These are phyloP conservation scores for Byasa hedistus DNA, from an alignment of 2,888 invertebrate genomes.

Conservation along the genomic window DNA sequence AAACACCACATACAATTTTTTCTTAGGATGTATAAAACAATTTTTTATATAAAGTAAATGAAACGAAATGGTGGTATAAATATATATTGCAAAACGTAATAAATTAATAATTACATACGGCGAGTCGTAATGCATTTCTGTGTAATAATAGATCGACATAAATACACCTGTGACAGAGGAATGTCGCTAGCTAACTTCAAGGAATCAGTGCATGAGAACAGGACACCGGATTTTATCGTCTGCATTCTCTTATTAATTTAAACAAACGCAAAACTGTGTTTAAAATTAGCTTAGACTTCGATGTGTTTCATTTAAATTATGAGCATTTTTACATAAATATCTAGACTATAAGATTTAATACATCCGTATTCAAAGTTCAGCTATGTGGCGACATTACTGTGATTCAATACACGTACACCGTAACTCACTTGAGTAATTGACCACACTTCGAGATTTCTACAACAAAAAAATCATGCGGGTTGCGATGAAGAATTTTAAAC, in stretches of 20 bases:
- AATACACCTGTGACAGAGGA: conserved; percentile 34
- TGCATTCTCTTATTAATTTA: conserved; percentile 6
- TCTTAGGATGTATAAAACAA: neutral
- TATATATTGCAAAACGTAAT: neutral
- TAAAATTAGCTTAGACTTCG: neutral
- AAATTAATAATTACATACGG: conserved; percentile 12
- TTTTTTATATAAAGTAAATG: neutral
- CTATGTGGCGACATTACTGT: neutral
- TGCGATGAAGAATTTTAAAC: conserved; percentile 24
- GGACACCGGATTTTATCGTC: conserved; percentile 35
- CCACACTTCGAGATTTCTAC: conserved; percentile 21
- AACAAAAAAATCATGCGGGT: conserved; percentile 25
- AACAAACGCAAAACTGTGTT: neutral
- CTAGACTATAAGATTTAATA: neutral
- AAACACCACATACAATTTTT: too few species aligned
- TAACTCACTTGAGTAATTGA: conserved; percentile 21
- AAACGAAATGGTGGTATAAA: neutral
- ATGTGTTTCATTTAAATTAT: neutral
- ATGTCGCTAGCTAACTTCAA: conserved; percentile 40
- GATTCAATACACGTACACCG: conserved; percentile 17
- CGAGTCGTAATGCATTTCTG: conserved; percentile 36
- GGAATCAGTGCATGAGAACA: conserved; percentile 43
- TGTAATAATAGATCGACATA: conserved; percentile 39
- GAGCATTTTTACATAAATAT: neutral
- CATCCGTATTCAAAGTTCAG: neutral